phyloP scores from a whole-genome alignment of 2,888 invertebrate species.

The Bimastos eiseni region DNA sequence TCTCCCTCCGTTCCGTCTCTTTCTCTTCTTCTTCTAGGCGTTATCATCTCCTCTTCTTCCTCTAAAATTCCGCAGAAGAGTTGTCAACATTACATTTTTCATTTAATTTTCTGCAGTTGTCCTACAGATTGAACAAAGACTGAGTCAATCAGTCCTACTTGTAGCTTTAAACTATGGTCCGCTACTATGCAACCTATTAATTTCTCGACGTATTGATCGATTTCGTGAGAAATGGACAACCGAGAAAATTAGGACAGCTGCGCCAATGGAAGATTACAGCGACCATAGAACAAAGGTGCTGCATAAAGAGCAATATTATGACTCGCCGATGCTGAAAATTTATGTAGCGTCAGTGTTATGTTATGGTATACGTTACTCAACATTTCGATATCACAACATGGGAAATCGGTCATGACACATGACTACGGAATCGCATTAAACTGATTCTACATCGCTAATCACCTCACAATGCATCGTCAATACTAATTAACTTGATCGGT shows the following conservation, averaged over 20 bases:
- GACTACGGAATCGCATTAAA: not conserved
- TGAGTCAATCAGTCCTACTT: not conserved
- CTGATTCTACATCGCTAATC: not conserved
- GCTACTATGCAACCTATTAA: not conserved
- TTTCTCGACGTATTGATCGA: not conserved
- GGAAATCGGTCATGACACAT: not conserved
- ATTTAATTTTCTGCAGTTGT: not conserved
- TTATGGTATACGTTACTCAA: no score
- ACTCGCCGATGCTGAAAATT: not conserved
- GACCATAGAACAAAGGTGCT: not conserved
- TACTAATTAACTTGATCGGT: not conserved
- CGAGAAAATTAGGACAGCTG: not conserved
- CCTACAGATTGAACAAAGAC: not conserved
- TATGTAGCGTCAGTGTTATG: not conserved
- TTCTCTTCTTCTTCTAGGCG: not conserved
- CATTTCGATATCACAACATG: not conserved
- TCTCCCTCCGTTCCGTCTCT: not conserved
- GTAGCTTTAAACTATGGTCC: not conserved
- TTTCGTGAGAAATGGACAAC: not conserved
- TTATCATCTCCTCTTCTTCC: not conserved
- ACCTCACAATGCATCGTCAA: not conserved
- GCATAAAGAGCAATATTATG: not conserved
- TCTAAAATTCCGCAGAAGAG: not conserved
- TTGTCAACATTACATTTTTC: not conserved
- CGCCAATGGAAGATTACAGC: not conserved